Evolutionary conservation across 2,113 vertebrate genomes (phyloP).

Genomic region (Xiphorhynchus elegans): DNA sequence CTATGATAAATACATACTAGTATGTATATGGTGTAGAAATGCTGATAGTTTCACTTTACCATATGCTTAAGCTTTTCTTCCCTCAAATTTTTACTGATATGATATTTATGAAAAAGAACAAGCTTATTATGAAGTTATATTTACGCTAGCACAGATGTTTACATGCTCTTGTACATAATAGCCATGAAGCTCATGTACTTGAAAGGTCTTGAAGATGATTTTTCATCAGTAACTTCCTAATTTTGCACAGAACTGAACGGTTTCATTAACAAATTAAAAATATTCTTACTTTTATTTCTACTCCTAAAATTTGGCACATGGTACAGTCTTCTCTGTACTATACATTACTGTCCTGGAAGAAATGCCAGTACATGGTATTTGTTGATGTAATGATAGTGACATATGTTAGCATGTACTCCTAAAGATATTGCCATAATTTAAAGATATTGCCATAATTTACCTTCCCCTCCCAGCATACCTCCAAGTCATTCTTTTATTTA

Average conservation of each 20-base stretch:
- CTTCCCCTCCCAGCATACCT: not conserved
- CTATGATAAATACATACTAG: not conserved
- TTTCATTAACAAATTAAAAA: not conserved
- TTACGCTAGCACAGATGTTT: not conserved
- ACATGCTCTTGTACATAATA: not conserved
- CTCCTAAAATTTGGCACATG: not conserved
- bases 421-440: not conserved
- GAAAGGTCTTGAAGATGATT: not conserved
- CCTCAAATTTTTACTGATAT: not conserved
- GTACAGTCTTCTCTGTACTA: not conserved
- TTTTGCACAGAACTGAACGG: not conserved
- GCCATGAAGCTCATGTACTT: not conserved
- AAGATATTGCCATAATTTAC: not conserved
- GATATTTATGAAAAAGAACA: not conserved
- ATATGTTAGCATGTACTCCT: not conserved
- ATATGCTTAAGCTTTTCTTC: not conserved
- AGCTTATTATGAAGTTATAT: not conserved
- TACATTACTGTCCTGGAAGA: not conserved
- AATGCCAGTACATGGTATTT: not conserved
- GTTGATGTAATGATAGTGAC: not conserved
- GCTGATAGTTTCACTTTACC: not conserved
- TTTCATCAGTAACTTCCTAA: not conserved
- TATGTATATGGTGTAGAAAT: not conserved
- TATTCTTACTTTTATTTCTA: not conserved
- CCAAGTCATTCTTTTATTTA: not conserved